Evolutionary conservation across 2,888 invertebrate genomes (phyloP), one percentile per base, ranked within the genome.

Genomic region (Sicus ferrugineus): DNA sequence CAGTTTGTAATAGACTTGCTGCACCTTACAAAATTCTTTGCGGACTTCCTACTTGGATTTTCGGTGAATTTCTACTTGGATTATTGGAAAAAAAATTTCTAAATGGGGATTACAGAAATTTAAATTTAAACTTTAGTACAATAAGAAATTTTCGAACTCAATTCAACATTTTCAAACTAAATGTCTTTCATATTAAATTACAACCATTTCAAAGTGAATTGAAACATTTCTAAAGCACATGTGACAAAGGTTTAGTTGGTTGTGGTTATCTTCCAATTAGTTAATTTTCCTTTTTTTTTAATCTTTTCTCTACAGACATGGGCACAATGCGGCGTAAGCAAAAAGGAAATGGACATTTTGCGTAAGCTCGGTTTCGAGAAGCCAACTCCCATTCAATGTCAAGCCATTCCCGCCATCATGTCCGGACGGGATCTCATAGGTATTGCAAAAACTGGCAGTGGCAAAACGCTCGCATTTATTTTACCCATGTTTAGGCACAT

Each of bases 361-460:
- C 97, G 95, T 84, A 96, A 92, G 86, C 89, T 93, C 70, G 90
- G 90, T 70, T 99, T 96, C 85, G 96, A 97, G 78, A 98, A 97
- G 84, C 99, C 99, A 0, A 99, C 99, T 0, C 98, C 99, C 0
- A 99, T 99, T 79, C 99, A 99, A 86, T 92, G 95, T 67, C 99
- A 99, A 86, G 98, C 98, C 2, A 95, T 99, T 80, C 95, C 96
- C 4, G 95, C 96, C 30, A 95, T 99, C 72, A 98, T 99, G 98
- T 95, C 94, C 63, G 95, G 94, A 74, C 90, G 98, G 70, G 98
- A 99, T 86, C 87, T 99, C 72, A 99, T 99, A 80, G 98, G 98
- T 68, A 99, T 99, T 82, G 99, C 99, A 1, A 99, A 99, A 87
- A 99, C 99, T 0, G 98, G 98, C 56, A 97, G 97, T 81, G 99